Percentiles rank a stretch among this genome's conserved stretches.
phyloP scores from a whole-genome alignment of 2,113 vertebrate species.

The Tachysurus vachellii region DNA sequence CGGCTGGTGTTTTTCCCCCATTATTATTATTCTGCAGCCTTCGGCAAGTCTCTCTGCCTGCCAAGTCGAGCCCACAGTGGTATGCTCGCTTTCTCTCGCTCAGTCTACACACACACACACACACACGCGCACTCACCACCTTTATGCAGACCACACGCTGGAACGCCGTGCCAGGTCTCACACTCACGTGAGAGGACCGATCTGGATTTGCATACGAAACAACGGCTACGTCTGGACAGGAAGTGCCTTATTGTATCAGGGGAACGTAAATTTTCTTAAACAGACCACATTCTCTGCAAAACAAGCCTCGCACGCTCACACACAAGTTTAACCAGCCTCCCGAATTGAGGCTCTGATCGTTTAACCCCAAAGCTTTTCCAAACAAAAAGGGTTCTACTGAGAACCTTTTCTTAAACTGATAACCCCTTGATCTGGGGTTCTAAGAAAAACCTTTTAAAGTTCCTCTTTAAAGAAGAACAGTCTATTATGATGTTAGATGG shows the following conservation, averaged over 20 bases:
- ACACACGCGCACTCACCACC: constrained; percentile 9
- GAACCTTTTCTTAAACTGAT: neutral
- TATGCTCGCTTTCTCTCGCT: constrained; percentile 60
- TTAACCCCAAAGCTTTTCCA: neutral
- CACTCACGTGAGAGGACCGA: constrained; percentile 53
- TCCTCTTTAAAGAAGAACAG: neutral
- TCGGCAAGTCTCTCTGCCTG: constrained; percentile 67
- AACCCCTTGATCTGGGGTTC: neutral
- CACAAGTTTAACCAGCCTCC: neutral
- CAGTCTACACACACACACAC: neutral
- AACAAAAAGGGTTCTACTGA: neutral
- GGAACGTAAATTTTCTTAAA: constrained; percentile 7
- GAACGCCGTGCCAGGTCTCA: constrained; percentile 48
- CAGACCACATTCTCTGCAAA: neutral
- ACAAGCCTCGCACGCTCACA: neutral
- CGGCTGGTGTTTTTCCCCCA: constrained; percentile 57
- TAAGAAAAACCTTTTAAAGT: neutral
- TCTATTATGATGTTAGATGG: neutral
- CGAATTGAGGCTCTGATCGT: neutral
- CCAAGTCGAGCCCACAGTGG: constrained; percentile 66
- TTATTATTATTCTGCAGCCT: constrained; percentile 50
- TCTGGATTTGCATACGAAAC: constrained; percentile 55
- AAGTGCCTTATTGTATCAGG: constrained; percentile 35
- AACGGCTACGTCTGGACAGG: constrained; percentile 42
- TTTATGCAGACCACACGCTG: constrained; percentile 41